A percentile compares a stretch with the other conserved stretches of the same genome.
Conservation (phyloP, 2,113 vertebrate species). For the Hylia prasina region DNA sequence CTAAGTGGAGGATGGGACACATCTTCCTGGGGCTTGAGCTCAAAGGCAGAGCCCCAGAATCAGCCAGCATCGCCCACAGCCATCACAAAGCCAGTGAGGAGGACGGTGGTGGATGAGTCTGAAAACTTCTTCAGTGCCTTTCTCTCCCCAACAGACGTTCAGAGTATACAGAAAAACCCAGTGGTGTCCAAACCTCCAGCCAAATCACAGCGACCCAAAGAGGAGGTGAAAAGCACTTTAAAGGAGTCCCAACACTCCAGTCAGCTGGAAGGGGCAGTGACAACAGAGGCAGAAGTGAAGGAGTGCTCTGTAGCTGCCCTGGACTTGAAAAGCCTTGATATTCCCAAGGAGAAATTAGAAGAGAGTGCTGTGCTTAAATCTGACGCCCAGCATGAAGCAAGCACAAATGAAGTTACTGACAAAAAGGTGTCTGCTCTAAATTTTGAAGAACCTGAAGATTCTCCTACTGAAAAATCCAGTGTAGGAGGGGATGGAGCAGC, state of each 20-base stretch:
- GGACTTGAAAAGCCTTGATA: not conserved
- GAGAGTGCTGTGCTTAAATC: not conserved
- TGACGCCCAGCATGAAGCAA: conserved; percentile 27
- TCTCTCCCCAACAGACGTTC: conserved; percentile 79
- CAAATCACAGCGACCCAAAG: conserved; percentile 84
- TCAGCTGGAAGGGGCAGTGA: conserved; percentile 32
- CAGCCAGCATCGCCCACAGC: conserved; percentile 80
- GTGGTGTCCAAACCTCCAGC: conserved; percentile 93
- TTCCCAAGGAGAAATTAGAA: conserved; percentile 2
- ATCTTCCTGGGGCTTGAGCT: conserved; percentile 86
- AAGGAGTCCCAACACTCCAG: conserved; percentile 41
- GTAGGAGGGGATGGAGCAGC: not conserved
- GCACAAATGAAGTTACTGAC: conserved; percentile 6
- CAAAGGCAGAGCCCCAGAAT: conserved; percentile 70
- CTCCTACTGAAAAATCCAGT: conserved; percentile 3
- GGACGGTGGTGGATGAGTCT: conserved; percentile 92
- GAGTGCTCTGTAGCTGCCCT: not conserved
- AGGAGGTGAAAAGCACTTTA: conserved; percentile 72
- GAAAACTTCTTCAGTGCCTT: conserved; percentile 98
- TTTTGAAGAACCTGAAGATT: conserved; percentile 43
- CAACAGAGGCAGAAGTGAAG: conserved; percentile 24
- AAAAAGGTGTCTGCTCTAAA: not conserved
- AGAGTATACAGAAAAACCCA: conserved; percentile 71
- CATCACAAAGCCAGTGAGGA: conserved; percentile 95
- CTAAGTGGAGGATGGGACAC: conserved; percentile 91